phyloP scores from a whole-genome alignment of 2,797 vertebrate species.

The Sebastes steindachneri region DNA sequence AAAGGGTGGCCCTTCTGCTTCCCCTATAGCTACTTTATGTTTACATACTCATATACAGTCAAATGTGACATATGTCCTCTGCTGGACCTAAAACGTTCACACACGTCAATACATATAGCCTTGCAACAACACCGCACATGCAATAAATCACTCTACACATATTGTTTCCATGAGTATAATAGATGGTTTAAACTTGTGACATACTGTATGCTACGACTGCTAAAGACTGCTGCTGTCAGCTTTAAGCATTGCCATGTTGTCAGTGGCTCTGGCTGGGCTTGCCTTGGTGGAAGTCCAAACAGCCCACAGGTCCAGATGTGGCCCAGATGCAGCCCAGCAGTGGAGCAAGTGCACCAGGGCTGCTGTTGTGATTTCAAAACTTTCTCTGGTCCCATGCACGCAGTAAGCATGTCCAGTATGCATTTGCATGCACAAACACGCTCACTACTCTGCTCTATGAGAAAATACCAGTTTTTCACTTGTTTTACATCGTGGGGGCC shows the following conservation, averaged over 20 bases:
- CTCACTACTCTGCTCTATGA: not conserved
- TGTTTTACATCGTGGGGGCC: conserved; percentile 4
- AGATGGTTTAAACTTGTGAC: not conserved
- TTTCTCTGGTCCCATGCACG: not conserved
- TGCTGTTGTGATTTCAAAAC: conserved; percentile 15
- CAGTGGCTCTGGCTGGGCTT: conserved; percentile 54
- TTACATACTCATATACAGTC: not conserved
- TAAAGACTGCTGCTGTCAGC: conserved; percentile 47
- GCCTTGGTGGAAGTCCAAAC: conserved; percentile 66
- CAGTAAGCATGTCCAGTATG: not conserved
- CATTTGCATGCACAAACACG: conserved; percentile 30
- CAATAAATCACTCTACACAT: not conserved
- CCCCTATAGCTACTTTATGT: no score
- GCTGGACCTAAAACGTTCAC: not conserved
- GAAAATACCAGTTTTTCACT: conserved; percentile 20
- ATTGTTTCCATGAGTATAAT: conserved; percentile 17
- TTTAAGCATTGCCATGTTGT: conserved; percentile 55
- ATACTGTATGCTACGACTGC: not conserved
- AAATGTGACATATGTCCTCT: not conserved
- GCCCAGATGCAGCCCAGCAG: conserved; percentile 67
- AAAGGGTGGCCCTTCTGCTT: not conserved
- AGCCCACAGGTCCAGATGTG: conserved; percentile 72
- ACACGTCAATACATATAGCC: not conserved
- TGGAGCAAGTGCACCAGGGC: conserved; percentile 56
- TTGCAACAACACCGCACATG: not conserved